Percentiles rank a stretch among this genome's conserved stretches.
phyloP scores from a whole-genome alignment of 2,888 invertebrate species.

The Vanessa cardui region DNA sequence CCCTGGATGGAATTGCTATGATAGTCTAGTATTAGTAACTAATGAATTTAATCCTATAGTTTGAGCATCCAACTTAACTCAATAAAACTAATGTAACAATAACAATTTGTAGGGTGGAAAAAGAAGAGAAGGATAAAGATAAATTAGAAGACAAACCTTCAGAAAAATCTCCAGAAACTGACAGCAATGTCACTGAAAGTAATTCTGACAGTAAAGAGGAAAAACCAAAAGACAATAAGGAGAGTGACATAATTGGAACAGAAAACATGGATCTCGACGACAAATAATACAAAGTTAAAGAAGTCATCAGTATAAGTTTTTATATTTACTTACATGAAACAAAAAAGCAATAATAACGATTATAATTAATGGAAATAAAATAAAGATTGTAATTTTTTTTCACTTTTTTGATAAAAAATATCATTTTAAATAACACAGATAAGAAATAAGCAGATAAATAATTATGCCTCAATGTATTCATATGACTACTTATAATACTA shows the following conservation, averaged over 20 bases:
- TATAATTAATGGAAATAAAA: too few relatives aligned
- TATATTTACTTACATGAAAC: too few relatives aligned
- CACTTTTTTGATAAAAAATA: too few relatives aligned
- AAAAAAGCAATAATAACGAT: neutral
- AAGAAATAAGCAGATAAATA: too few relatives aligned
- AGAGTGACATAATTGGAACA: conserved; percentile 42
- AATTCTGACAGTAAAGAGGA: conserved; percentile 21
- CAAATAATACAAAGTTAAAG: conserved; percentile 38
- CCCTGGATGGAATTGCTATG: too few relatives aligned
- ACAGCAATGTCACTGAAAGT: conserved; percentile 18
- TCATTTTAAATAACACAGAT: too few relatives aligned
- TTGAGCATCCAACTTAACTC: too few relatives aligned
- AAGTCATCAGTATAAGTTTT: too few relatives aligned
- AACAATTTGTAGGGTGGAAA: conserved; percentile 47
- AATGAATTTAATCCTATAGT: neutral
- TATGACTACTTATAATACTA: too few relatives aligned
- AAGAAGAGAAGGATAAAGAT: conserved; percentile 43
- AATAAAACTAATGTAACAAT: too few relatives aligned
- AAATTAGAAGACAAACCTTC: conserved; percentile 29
- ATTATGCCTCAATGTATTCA: too few relatives aligned
- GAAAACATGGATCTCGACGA: conserved; percentile 51
- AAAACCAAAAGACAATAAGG: conserved; percentile 32
- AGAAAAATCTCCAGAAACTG: conserved; percentile 17
- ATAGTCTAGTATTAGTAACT: neutral
- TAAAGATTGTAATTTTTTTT: too few relatives aligned